Conservation (phyloP, 1,140 invertebrate species). For the Orius insidiosus region DNA sequence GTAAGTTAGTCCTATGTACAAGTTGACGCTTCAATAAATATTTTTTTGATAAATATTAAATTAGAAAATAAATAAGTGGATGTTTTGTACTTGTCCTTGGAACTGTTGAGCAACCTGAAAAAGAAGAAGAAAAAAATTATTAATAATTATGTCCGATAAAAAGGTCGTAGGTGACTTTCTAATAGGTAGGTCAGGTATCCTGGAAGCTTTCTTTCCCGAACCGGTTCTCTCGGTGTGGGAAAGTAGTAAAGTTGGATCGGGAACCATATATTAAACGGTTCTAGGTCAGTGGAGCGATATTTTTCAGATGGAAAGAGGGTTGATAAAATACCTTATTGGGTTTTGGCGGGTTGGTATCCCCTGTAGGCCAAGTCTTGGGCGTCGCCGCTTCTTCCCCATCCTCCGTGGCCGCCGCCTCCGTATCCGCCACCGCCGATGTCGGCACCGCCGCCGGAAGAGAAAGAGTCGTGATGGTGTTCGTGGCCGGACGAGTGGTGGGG, state of each 20-base stretch:
- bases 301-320: not conserved
- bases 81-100: no score
- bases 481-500: conserved; percentile 53
- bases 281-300: not conserved
- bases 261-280: not conserved
- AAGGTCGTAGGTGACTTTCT: conserved; percentile 6
- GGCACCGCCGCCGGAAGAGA: conserved; percentile 26
- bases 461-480: conserved; percentile 31
- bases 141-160: no score
- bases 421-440: conserved; percentile 15
- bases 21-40: no score
- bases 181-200: not conserved
- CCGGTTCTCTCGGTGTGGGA: conserved; percentile 2
- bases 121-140: no score
- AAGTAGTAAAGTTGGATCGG: not conserved
- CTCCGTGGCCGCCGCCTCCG: conserved; percentile 33
- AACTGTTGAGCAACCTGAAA: no score
- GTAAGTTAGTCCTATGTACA: no score
- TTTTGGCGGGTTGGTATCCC: conserved; percentile 37
- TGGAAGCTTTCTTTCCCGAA: not conserved
- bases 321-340: not conserved
- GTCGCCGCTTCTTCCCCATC: conserved; percentile 46
- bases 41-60: no score
- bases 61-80: no score
- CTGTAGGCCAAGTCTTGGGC: conserved; percentile 58